A percentile compares a stretch with the other conserved stretches of the same genome.
These are phyloP conservation scores for Carapus acus DNA, from an alignment of 2,797 vertebrate genomes.

Conservation along the genomic window DNA sequence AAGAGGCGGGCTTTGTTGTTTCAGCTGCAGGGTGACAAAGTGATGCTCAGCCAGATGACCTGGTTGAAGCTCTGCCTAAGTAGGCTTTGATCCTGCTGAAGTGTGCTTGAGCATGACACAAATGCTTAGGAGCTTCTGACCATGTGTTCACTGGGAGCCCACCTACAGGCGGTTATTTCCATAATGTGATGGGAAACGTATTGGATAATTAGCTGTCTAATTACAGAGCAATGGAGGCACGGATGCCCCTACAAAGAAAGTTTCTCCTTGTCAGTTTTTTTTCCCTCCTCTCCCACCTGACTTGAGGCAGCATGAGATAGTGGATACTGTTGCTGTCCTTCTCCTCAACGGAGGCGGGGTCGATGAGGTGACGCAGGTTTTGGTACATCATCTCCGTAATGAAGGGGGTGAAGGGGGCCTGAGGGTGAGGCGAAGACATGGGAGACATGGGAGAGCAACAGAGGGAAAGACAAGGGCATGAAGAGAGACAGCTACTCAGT, in stretches of 20 bases:
- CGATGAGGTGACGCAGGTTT: constrained; percentile 86
- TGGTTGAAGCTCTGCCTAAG: constrained; percentile 12
- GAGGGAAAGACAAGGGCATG: constrained; percentile 20
- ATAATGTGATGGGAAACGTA: background rate
- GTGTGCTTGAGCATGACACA: background rate
- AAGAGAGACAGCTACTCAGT: constrained; percentile 5
- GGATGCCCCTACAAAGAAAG: background rate
- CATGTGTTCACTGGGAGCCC: background rate
- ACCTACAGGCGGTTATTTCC: background rate
- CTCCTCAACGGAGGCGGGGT: constrained; percentile 81
- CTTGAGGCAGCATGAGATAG: constrained; percentile 94
- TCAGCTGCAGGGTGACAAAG: constrained; percentile 10
- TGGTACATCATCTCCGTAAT: constrained; percentile 99
- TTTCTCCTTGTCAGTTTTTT: constrained; percentile 18
- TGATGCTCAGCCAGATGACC: constrained; percentile 15
- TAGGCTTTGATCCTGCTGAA: background rate
- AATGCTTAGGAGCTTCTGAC: background rate
- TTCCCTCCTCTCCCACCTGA: constrained; percentile 84
- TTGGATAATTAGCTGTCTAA: background rate
- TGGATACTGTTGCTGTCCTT: constrained; percentile 91
- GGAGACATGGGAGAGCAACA: constrained; percentile 3
- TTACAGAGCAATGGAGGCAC: background rate
- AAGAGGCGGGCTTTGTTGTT: constrained; percentile 6
- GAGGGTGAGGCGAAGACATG: constrained; percentile 23
- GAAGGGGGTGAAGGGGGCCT: constrained; percentile 98